phyloP scores from a whole-genome alignment of 2,797 vertebrate genomes.

The Cephalopachus bancanus region DNA sequence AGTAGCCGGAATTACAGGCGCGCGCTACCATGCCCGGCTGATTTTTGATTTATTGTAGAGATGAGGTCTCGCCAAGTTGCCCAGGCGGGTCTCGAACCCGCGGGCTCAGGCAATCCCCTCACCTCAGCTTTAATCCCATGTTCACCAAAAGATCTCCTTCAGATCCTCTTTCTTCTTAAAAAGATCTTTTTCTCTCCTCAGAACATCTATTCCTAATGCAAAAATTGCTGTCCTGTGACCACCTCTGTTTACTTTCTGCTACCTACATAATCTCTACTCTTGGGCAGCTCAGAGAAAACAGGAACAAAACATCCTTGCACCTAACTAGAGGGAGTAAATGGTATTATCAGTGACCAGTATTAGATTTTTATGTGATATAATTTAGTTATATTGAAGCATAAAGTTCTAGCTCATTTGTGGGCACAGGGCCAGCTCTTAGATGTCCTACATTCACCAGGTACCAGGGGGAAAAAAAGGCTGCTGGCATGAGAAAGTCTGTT shows the following conservation, averaged over 20 bases:
- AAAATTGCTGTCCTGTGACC: background rate
- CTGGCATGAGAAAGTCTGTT: background rate
- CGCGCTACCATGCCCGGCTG: too few species aligned
- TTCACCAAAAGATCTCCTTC: background rate
- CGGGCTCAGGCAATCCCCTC: too few species aligned
- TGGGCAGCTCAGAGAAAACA: background rate
- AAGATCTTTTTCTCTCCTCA: background rate
- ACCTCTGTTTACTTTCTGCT: background rate
- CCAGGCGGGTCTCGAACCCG: too few species aligned
- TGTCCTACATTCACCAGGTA: background rate
- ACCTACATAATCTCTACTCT: background rate
- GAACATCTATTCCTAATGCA: background rate
- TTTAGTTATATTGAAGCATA: background rate
- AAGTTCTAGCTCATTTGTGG: too few species aligned
- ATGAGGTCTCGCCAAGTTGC: too few species aligned
- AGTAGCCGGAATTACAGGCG: too few species aligned
- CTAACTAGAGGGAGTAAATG: background rate
- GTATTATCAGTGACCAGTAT: background rate
- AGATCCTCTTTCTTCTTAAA: background rate
- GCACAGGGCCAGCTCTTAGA: too few species aligned
- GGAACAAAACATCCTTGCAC: background rate
- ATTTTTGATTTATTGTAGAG: too few species aligned
- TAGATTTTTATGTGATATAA: background rate
- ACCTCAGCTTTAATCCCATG: background rate
- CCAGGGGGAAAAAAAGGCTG: background rate